phyloP scores from a whole-genome alignment of 2,888 invertebrate species.

The Pammene aurita region DNA sequence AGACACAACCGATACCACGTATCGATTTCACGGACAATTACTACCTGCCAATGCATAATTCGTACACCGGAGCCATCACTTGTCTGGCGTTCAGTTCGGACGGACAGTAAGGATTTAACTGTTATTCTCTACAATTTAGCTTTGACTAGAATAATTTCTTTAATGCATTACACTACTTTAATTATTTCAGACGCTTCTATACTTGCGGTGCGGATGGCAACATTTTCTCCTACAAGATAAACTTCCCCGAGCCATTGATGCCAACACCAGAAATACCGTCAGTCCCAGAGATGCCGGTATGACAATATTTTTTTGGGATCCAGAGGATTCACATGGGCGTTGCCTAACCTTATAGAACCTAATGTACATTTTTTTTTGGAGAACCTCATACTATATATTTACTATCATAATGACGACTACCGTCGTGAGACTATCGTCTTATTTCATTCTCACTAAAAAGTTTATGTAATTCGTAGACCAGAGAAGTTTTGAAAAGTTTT shows the following conservation, averaged over 20 bases:
- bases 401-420: no score
- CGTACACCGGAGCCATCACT: slow-evolving; percentile 86
- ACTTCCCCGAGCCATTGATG: slow-evolving; percentile 68
- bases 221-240: slow-evolving; percentile 87
- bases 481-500: no score
- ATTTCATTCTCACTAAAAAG: no score
- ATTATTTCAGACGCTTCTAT: slow-evolving; percentile 71
- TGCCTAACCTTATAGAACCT: no score
- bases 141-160: background rate
- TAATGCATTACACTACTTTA: no score
- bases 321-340: no score
- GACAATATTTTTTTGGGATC: no score
- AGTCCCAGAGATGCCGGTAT: slow-evolving; percentile 53
- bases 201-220: slow-evolving; percentile 90
- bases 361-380: no score
- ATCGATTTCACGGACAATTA: slow-evolving; percentile 84
- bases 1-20: slow-evolving; percentile 73
- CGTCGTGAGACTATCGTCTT: no score
- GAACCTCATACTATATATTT: no score
- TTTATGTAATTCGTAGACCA: background rate
- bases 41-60: slow-evolving; percentile 89
- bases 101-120: slow-evolving; percentile 68
- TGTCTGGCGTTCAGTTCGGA: slow-evolving; percentile 85
- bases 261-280: slow-evolving; percentile 45
- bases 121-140: background rate